Evolutionary conservation across 2,797 vertebrate genomes (phyloP).

Genomic region (Pyrocephalus nanus): DNA sequence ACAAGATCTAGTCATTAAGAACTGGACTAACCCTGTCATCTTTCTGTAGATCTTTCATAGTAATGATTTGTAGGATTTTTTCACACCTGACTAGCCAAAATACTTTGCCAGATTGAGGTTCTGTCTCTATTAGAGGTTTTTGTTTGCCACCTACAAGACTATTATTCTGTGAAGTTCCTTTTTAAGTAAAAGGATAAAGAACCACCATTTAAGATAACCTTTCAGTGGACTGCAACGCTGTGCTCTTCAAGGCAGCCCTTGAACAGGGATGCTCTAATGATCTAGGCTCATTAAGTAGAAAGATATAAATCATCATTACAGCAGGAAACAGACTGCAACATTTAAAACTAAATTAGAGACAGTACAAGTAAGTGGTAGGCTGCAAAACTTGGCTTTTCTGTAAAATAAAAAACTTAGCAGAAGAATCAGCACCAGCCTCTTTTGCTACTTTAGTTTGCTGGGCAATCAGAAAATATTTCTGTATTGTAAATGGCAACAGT

Average conservation of each 20-base stretch:
- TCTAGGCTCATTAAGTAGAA: not conserved
- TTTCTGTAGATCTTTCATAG: not conserved
- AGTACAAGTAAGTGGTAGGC: not conserved
- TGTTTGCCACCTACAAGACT: not conserved
- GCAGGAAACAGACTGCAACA: conserved; percentile 23
- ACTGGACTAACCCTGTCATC: not conserved
- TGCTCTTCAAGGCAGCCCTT: not conserved
- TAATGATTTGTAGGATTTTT: not conserved
- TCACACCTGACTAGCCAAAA: not conserved
- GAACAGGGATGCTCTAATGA: not conserved
- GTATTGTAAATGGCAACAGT: not conserved
- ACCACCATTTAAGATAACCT: not conserved
- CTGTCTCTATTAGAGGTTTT: not conserved
- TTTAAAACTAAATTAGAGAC: conserved; percentile 20
- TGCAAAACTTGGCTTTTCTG: not conserved
- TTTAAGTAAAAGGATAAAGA: not conserved
- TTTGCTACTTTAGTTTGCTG: not conserved
- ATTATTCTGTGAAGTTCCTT: not conserved
- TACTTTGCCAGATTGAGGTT: not conserved
- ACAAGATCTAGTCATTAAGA: not conserved
- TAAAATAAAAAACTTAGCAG: not conserved
- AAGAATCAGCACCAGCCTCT: not conserved
- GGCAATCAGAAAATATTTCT: not conserved
- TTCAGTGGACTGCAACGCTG: not conserved
- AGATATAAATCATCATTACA: conserved; percentile 7